Percentiles rank a stretch among this genome's conserved stretches.
These are phyloP conservation scores for Pseudopodoces humilis DNA, from an alignment of 2,113 vertebrate genomes.

Conservation along the genomic window DNA sequence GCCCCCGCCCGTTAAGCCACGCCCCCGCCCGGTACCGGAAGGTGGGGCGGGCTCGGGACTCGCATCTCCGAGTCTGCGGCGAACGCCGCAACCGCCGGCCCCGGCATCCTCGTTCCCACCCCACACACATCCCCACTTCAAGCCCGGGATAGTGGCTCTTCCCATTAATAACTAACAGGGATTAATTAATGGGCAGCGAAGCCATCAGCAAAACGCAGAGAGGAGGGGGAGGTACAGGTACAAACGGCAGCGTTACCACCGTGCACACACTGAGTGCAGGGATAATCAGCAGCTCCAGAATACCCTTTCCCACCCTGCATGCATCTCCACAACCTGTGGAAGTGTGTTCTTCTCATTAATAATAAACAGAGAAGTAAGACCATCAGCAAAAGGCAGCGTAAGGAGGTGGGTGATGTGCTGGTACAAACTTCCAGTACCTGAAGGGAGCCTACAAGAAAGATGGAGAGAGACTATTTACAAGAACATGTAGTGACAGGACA, in stretches of 20 bases:
- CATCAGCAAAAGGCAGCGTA: not conserved
- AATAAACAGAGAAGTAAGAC: not conserved
- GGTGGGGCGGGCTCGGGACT: not conserved
- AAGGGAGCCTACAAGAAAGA: not conserved
- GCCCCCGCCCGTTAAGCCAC: not conserved
- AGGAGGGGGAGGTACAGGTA: not conserved
- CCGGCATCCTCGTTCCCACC: not conserved
- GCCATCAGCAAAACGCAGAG: not conserved
- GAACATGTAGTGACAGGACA: not conserved
- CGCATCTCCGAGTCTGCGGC: not conserved
- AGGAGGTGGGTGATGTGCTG: not conserved
- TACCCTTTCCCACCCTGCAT: not conserved
- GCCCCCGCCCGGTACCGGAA: not conserved
- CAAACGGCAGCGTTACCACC: not conserved
- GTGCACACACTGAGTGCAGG: not conserved
- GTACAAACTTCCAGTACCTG: not conserved
- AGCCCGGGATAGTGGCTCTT: too few relatives aligned
- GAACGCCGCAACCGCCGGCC: accelerated
- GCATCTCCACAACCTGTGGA: not conserved
- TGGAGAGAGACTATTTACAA: not conserved
- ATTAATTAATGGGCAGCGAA: not conserved
- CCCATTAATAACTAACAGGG: not conserved
- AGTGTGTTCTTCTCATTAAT: not conserved
- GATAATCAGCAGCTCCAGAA: not conserved
- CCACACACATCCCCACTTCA: accelerated